Conservation (phyloP, 2,888 invertebrate genomes). For the Diogma glabrata region DNA sequence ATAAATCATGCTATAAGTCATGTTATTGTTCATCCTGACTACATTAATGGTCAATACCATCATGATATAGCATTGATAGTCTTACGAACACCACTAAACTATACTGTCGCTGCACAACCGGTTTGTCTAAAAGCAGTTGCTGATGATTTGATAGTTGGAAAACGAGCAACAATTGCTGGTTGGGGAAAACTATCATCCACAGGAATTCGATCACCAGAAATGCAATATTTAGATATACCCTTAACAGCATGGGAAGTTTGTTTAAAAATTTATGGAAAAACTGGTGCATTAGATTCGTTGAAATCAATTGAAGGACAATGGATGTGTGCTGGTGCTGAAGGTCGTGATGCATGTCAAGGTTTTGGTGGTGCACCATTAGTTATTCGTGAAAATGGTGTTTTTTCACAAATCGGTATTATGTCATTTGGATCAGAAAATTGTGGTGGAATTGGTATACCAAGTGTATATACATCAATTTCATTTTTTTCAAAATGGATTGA, state of each 20-base stretch:
- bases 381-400: conserved; percentile 46
- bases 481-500: conserved; percentile 66
- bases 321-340: conserved; percentile 65
- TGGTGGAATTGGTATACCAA: conserved; percentile 58
- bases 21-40: conserved; percentile 66
- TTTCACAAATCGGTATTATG: conserved; percentile 64
- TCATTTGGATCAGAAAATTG: conserved; percentile 73
- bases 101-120: conserved; percentile 63
- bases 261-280: conserved; percentile 53
- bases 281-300: conserved; percentile 44
- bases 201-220: conserved; percentile 40
- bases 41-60: conserved; percentile 51
- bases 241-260: conserved; percentile 55
- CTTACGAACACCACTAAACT: conserved; percentile 54
- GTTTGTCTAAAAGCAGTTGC: conserved; percentile 47
- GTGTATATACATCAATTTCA: conserved; percentile 64
- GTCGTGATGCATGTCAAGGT: conserved; percentile 65
- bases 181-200: conserved; percentile 54
- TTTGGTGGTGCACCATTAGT: conserved; percentile 68
- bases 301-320: conserved; percentile 45
- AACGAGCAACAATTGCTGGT: conserved; percentile 34
- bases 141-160: conserved; percentile 34
- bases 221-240: conserved; percentile 58
- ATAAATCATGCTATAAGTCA: conserved; percentile 61
- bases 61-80: conserved; percentile 67